Conservation (phyloP, 2,888 invertebrate species). For the Clunio marinus region DNA sequence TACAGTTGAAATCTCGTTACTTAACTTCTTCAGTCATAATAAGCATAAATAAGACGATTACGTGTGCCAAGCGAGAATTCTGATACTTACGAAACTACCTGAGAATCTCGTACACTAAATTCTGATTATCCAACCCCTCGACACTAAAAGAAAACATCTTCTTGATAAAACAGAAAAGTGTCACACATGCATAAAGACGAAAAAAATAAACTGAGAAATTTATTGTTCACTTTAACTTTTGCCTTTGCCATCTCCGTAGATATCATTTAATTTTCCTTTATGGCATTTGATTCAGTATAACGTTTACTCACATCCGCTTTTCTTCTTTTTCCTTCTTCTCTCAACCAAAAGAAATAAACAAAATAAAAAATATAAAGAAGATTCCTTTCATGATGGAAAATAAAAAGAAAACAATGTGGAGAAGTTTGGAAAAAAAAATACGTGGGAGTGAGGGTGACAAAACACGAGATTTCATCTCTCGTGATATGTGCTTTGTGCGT, state of each 20-base stretch:
- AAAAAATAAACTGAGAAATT: conserved; percentile 27
- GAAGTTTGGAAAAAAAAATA: background rate
- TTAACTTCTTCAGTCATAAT: too few relatives aligned
- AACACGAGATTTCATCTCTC: background rate
- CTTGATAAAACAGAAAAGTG: background rate
- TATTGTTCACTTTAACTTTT: conserved; percentile 37
- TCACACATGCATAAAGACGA: conserved; percentile 20
- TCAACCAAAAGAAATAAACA: too few relatives aligned
- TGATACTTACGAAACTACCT: too few relatives aligned
- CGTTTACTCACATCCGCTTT: background rate
- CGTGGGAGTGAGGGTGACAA: background rate
- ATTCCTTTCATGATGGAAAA: too few relatives aligned
- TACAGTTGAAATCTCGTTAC: too few relatives aligned
- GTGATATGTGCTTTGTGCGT: background rate
- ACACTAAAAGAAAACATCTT: too few relatives aligned
- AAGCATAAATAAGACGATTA: too few relatives aligned
- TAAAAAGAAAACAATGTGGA: background rate
- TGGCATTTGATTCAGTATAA: conserved; percentile 13
- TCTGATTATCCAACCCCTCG: too few relatives aligned
- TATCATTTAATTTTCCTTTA: conserved; percentile 35
- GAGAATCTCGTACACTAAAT: too few relatives aligned
- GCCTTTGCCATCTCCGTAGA: conserved; percentile 5
- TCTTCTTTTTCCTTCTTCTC: background rate
- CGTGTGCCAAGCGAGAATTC: too few relatives aligned
- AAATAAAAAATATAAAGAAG: too few relatives aligned